These are phyloP conservation scores for Brachypodius melanocephalos DNA, from an alignment of 2,113 vertebrate genomes.

Conservation along the genomic window DNA sequence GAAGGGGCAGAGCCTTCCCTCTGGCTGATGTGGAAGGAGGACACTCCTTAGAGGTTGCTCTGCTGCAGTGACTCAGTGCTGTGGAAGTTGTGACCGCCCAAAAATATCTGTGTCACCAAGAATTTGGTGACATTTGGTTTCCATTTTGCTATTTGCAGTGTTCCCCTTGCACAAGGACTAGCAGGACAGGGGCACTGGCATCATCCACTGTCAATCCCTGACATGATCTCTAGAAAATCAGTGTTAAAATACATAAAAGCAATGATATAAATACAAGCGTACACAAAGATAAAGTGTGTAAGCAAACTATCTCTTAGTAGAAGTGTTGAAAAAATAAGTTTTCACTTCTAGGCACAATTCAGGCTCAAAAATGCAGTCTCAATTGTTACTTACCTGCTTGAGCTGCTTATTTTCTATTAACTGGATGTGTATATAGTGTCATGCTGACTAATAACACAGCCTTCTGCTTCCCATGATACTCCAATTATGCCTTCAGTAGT, in stretches of 20 bases:
- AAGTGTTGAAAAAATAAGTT: background rate
- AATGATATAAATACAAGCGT: background rate
- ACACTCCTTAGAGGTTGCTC: background rate
- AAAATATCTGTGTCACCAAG: background rate
- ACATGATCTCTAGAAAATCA: background rate
- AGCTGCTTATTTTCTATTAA: background rate
- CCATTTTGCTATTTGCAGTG: background rate
- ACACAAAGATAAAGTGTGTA: background rate
- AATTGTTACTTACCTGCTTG: background rate
- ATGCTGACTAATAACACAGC: background rate
- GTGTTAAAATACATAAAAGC: background rate
- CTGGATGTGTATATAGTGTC: background rate
- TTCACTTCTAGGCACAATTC: background rate
- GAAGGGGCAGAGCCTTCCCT: background rate
- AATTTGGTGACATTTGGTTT: background rate
- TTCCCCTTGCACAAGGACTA: background rate
- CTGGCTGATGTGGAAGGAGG: background rate
- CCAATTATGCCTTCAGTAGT: background rate
- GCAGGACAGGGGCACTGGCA: background rate
- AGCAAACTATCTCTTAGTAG: background rate
- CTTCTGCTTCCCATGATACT: background rate
- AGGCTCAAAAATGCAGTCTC: background rate
- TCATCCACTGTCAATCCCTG: background rate
- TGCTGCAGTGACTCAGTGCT: background rate
- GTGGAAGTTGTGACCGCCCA: background rate